These are phyloP conservation scores for Lathamus discolor DNA, from an alignment of 2,113 vertebrate species.

Conservation along the genomic window DNA sequence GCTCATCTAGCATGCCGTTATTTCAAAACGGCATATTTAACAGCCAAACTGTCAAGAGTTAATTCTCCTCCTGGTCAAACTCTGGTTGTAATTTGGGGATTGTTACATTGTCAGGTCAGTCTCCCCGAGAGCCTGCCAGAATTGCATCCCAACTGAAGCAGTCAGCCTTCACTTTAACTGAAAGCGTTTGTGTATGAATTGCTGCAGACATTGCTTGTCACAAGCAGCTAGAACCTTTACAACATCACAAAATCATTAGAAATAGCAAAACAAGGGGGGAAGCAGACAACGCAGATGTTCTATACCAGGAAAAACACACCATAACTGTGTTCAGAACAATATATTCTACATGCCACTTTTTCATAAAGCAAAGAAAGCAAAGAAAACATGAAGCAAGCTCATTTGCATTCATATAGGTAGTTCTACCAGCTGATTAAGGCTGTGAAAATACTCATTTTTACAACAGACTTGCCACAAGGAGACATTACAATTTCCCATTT, in stretches of 20 bases:
- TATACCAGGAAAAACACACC: not conserved
- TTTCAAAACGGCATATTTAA: not conserved
- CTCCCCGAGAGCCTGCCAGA: not conserved
- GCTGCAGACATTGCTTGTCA: not conserved
- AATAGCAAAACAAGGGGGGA: not conserved
- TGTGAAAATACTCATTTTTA: not conserved
- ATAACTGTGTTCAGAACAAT: not conserved
- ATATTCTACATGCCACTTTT: not conserved
- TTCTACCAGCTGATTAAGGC: not conserved
- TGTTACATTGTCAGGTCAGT: not conserved
- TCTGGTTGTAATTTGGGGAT: not conserved
- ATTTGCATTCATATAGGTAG: not conserved
- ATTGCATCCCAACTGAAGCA: not conserved
- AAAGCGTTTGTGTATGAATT: not conserved
- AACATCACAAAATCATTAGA: not conserved
- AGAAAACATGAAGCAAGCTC: not conserved
- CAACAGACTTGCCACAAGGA: not conserved
- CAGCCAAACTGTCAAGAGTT: not conserved
- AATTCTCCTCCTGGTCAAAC: not conserved
- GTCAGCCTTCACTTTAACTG: not conserved
- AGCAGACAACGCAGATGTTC: not conserved
- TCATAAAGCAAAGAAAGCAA: not conserved
- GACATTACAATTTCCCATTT: not conserved
- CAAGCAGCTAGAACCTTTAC: not conserved
- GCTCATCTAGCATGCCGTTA: accelerated